Percentiles rank a stretch among this genome's conserved stretches.
phyloP scores from a whole-genome alignment of 2,888 invertebrate genomes.

The Strigamia maritima region DNA sequence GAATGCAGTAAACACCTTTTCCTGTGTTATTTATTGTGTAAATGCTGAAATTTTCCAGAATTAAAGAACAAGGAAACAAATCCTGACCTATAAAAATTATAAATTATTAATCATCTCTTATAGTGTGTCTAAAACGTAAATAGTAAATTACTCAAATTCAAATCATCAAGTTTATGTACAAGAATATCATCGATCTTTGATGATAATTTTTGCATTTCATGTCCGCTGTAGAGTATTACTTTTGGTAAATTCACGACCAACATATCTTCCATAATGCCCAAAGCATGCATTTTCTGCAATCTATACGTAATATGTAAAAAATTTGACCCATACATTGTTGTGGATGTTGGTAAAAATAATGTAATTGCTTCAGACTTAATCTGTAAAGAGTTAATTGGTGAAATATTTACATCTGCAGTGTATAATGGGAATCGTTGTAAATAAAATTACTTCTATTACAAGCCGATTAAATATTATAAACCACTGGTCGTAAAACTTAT shows the following conservation, averaged over 20 bases:
- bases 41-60: conserved; percentile 63
- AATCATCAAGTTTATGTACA: not conserved
- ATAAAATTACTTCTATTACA: not conserved
- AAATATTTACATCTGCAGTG: too few species aligned
- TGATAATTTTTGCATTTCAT: conserved; percentile 53
- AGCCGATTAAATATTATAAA: not conserved
- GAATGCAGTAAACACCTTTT: conserved; percentile 8
- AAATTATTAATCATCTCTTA: not conserved
- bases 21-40: conserved; percentile 59
- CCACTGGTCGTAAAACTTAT: not conserved
- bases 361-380: conserved; percentile 9
- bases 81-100: conserved; percentile 44
- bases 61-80: conserved; percentile 68
- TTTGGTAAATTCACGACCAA: conserved; percentile 60
- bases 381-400: not conserved
- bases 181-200: conserved; percentile 1
- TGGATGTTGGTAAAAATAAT: not conserved
- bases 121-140: not conserved
- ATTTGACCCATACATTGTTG: not conserved
- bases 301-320: not conserved
- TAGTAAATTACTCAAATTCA: conserved; percentile 29
- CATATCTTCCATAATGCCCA: conserved; percentile 47
- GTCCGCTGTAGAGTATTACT: conserved; percentile 58
- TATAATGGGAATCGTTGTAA: too few species aligned
- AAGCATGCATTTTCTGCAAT: not conserved